Conservation (phyloP, 2,797 vertebrate species). For the Clamator glandarius region DNA sequence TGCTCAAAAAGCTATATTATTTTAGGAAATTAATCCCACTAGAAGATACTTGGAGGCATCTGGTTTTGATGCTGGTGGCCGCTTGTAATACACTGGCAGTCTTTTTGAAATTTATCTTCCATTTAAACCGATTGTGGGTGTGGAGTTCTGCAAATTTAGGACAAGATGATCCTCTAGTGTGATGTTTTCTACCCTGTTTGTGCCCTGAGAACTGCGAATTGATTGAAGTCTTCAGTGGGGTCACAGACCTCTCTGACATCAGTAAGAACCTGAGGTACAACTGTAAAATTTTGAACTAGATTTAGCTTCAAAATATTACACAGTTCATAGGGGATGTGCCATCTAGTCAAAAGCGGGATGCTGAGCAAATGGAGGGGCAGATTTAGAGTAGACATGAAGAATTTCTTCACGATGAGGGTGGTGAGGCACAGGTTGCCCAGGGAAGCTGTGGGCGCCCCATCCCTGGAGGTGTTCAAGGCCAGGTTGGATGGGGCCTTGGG, state of each 20-base stretch:
- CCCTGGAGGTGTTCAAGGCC: too few species aligned
- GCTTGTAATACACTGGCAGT: background rate
- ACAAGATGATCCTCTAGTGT: background rate
- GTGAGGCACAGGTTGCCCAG: too few species aligned
- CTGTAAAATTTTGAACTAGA: background rate
- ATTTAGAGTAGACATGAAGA: too few species aligned
- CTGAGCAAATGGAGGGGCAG: background rate
- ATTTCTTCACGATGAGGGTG: too few species aligned
- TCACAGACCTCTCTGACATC: background rate
- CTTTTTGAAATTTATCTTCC: background rate
- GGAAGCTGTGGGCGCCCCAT: too few species aligned
- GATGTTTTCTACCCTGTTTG: background rate
- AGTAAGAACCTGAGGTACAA: background rate
- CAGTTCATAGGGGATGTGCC: background rate
- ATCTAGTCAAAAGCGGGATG: background rate
- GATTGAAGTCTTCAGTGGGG: background rate
- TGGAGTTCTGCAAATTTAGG: constrained; percentile 10
- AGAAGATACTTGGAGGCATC: background rate
- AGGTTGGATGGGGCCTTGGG: too few species aligned
- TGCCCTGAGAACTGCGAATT: background rate
- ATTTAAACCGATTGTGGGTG: background rate
- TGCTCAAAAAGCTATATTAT: constrained; percentile 21
- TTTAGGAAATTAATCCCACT: background rate
- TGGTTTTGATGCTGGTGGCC: background rate
- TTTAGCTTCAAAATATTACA: background rate